Base-by-base conservation (phyloP, 2,113 vertebrate species). In the Uropsilus gracilis region DNA sequence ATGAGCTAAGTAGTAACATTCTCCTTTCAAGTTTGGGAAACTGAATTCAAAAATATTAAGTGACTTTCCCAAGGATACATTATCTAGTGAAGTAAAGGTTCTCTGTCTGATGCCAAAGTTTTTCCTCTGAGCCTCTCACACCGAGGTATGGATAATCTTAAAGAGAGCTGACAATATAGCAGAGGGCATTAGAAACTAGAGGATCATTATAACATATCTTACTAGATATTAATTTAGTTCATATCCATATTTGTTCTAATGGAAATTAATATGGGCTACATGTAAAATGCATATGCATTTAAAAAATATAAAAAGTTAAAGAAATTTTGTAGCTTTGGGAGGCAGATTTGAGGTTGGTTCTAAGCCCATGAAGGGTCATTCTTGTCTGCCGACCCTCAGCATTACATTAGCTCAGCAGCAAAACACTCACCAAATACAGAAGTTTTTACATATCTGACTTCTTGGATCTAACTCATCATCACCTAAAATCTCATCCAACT, bases 11-110 rank as follows among this genome's bases (percentile, higher is more conserved):
- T 11, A 95, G 93, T 72, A 55, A 48, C 91, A 50, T 64, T 71
- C 46, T 37, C 61, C 26, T 92, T 78, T 53, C 53, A 86, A 94
- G 63, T 59, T 73, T 66, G 96, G 55, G 17, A 85, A 95, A 87
- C 17, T 84, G 53, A 86, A 68, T 68, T 78, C 2, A 72, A 92
- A 92, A 91, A 64, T 39, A 90, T 42, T 71, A 94, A 80, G 55
- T 69, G 61, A 87, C 44, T 89, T 89, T 84, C 42, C 61, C 42
- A 71, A 22, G 30, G 50, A 57, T 32, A 85, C 42, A 89, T 3
- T 3, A 68, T 20, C 22, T 22, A 57, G 22, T 39, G n/a, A 72
- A 63, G 57, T 69, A 12, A 89, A 94, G 50, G 48, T 28, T 92
- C 59, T 20, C n/a, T 71, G 34, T 72, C 72, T 68, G 30, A 63